These are phyloP conservation scores for Macrotrachela quadricornifera DNA, from an alignment of 1,140 invertebrate species.

Conservation along the genomic window DNA sequence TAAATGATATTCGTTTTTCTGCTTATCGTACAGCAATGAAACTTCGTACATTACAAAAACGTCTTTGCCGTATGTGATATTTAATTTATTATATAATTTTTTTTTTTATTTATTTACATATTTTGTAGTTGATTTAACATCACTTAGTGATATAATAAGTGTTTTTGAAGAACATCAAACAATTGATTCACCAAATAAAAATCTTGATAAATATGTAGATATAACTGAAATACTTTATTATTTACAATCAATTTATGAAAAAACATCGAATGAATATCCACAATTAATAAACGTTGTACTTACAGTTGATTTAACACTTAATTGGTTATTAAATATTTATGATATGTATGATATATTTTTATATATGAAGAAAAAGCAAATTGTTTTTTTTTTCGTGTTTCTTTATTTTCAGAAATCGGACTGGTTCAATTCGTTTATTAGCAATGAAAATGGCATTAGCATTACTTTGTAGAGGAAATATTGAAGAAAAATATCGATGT, in stretches of 20 bases:
- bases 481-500: slow-evolving; percentile 96
- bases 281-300: slow-evolving; percentile 46
- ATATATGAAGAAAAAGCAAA: too few species aligned
- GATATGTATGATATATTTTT: slow-evolving; percentile 46
- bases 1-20: slow-evolving; percentile 90
- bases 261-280: slow-evolving; percentile 46
- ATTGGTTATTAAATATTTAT: slow-evolving; percentile 94
- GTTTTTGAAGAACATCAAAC: too few species aligned
- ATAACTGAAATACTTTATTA: slow-evolving; percentile 84
- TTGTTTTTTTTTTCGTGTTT: background rate
- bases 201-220: slow-evolving; percentile 42
- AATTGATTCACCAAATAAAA: too few species aligned
- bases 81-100: too few species aligned
- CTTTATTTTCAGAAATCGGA: slow-evolving; percentile 49
- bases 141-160: too few species aligned
- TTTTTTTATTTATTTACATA: too few species aligned
- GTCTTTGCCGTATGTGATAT: slow-evolving; percentile 45
- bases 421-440: slow-evolving; percentile 83
- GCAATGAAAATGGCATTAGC: slow-evolving; percentile 93
- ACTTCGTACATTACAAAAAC: slow-evolving; percentile 67
- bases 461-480: slow-evolving; percentile 63
- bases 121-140: too few species aligned
- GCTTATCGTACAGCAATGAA: slow-evolving; percentile 96
- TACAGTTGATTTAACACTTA: slow-evolving; percentile 78
- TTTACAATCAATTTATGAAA: slow-evolving; percentile 64